A percentile compares a stretch with the other conserved stretches of the same genome.
These are phyloP conservation scores for Mythimna pallens DNA, from an alignment of 2,888 invertebrate species.

Conservation along the genomic window DNA sequence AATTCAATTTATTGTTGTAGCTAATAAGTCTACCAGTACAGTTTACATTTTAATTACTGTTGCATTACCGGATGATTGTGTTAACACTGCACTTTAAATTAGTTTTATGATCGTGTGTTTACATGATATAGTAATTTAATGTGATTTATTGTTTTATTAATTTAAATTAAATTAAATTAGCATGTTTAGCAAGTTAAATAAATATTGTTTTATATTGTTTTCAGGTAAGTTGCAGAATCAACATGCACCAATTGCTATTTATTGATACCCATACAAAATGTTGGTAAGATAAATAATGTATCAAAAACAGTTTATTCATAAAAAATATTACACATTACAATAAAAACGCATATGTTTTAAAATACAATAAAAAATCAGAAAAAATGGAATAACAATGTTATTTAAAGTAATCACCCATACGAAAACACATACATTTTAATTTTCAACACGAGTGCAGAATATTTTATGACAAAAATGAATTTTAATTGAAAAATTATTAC, in stretches of 20 bases:
- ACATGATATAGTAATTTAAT: neutral
- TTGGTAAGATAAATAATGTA: conserved; percentile 9
- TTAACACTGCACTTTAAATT: conserved; percentile 3
- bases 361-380: conserved; percentile 41
- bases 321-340: neutral
- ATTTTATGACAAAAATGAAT: conserved; percentile 74
- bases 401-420: conserved; percentile 63
- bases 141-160: neutral
- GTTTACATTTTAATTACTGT: conserved; percentile 19
- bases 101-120: conserved; percentile 8
- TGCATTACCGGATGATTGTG: neutral
- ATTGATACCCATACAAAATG: neutral
- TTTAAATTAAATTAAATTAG: neutral
- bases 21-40: neutral
- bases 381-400: conserved; percentile 53
- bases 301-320: neutral
- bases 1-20: neutral
- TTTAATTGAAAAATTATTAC: conserved; percentile 85
- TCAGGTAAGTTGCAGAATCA: conserved; percentile 51
- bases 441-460: conserved; percentile 69
- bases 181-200: neutral
- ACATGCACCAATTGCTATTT: neutral
- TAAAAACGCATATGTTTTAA: conserved; percentile 9
- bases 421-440: conserved; percentile 67
- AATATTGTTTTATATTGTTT: conserved; percentile 15